A percentile compares a stretch with the other conserved stretches of the same genome.
These are phyloP conservation scores for Manis javanica DNA, from an alignment of 2,797 vertebrate species.

Conservation along the genomic window DNA sequence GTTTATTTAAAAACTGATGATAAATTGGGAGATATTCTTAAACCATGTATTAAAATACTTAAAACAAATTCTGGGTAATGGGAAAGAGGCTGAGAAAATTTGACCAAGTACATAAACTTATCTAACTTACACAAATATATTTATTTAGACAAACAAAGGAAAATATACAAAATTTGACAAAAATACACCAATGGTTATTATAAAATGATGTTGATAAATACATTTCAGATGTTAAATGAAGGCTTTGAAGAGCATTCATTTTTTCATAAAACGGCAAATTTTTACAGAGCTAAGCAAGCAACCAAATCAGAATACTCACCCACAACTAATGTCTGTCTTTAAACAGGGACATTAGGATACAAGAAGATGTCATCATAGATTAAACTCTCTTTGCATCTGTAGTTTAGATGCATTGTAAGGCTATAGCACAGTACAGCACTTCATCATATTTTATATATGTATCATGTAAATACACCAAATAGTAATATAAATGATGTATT, in stretches of 20 bases:
- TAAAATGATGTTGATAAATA: neutral
- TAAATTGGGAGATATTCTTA: neutral
- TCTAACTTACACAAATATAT: neutral
- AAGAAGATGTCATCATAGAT: neutral
- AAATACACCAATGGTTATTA: neutral
- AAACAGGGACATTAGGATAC: neutral
- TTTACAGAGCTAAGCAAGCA: neutral
- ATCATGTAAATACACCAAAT: neutral
- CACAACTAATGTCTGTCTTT: neutral
- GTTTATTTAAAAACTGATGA: neutral
- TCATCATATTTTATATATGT: neutral
- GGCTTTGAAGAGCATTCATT: neutral
- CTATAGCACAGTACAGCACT: neutral
- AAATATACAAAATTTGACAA: neutral
- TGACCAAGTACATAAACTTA: neutral
- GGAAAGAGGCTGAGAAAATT: neutral
- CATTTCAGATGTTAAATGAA: neutral
- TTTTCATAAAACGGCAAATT: constrained; percentile 9
- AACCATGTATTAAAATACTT: neutral
- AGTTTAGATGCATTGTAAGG: neutral
- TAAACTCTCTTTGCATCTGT: neutral
- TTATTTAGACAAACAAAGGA: neutral
- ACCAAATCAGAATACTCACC: neutral
- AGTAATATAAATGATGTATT: neutral
- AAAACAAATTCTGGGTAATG: neutral